Evolutionary conservation across 23 tunicate species (phyloP).

Genomic region (Halocynthia aurantium): DNA sequence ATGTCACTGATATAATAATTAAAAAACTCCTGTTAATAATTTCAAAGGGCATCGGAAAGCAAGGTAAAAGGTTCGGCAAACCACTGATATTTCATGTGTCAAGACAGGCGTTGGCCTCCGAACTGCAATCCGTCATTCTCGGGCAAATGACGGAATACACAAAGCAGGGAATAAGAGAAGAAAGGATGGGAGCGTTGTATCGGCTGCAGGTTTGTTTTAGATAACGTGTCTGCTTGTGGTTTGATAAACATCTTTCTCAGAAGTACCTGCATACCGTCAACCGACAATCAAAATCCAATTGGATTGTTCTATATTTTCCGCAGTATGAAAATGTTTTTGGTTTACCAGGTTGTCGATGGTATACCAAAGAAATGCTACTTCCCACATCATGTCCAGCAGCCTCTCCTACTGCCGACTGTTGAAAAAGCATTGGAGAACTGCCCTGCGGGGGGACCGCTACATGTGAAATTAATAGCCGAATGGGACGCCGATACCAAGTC

Average conservation of each 20-base stretch:
- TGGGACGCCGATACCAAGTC: constrained; percentile 61
- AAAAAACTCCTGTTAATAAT: too few relatives aligned
- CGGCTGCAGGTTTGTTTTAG: constrained; percentile 33
- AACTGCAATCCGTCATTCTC: constrained; percentile 42
- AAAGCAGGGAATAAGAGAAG: constrained; percentile 71
- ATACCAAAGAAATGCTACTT: constrained; percentile 47
- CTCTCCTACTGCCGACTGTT: constrained; percentile 61
- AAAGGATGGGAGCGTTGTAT: constrained; percentile 33
- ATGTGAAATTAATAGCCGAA: constrained; percentile 63
- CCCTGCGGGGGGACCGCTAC: constrained; percentile 82
- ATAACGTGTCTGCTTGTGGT: too few relatives aligned
- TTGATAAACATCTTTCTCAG: too few relatives aligned
- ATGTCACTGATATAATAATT: too few relatives aligned
- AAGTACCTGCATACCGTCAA: too few relatives aligned
- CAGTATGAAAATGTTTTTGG: neutral
- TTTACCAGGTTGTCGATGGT: constrained; percentile 50
- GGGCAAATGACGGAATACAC: constrained; percentile 29
- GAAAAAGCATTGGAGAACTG: constrained; percentile 79
- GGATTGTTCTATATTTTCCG: too few relatives aligned
- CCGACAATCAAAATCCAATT: too few relatives aligned
- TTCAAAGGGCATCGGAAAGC: neutral
- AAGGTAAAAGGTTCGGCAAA: constrained; percentile 50
- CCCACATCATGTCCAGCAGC: constrained; percentile 37
- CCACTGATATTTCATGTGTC: constrained; percentile 64
- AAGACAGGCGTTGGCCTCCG: constrained; percentile 34